A percentile compares a stretch with the other conserved stretches of the same genome.
phyloP scores from a whole-genome alignment of 2,113 vertebrate species.

The Pteruthius melanotis region DNA sequence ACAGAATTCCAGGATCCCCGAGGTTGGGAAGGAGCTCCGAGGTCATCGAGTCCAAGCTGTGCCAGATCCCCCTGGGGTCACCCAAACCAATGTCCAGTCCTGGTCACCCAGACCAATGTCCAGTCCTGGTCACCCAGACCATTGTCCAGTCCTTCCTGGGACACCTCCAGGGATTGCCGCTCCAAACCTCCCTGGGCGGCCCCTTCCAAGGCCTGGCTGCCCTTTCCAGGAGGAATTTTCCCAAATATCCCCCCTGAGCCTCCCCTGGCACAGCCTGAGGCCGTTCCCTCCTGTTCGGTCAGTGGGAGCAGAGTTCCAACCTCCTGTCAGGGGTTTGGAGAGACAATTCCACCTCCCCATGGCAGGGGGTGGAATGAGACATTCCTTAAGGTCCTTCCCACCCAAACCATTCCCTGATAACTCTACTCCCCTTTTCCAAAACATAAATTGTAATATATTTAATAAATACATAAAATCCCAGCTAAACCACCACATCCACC shows the following conservation, averaged over 20 bases:
- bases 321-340: no score
- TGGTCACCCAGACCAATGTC: accelerated
- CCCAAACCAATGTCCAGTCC: accelerated
- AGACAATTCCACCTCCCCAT: no score
- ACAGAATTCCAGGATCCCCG: not conserved
- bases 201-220: not conserved
- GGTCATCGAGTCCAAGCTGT: accelerated
- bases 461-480: no score
- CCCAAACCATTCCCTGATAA: no score
- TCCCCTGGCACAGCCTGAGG: not conserved
- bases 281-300: no score
- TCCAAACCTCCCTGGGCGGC: not conserved
- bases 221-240: not conserved
- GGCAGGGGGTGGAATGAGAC: no score
- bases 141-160: accelerated
- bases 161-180: not conserved
- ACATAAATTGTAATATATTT: no score
- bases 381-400: no score
- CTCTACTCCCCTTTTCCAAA: no score
- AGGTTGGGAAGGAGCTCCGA: not conserved
- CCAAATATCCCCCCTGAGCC: not conserved
- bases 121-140: not conserved
- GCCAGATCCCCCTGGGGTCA: not conserved
- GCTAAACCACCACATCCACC: not conserved
- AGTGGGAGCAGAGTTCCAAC: no score